Evolutionary conservation across 2,888 invertebrate species (phyloP).

Genomic region (Scrobipalpa costella): DNA sequence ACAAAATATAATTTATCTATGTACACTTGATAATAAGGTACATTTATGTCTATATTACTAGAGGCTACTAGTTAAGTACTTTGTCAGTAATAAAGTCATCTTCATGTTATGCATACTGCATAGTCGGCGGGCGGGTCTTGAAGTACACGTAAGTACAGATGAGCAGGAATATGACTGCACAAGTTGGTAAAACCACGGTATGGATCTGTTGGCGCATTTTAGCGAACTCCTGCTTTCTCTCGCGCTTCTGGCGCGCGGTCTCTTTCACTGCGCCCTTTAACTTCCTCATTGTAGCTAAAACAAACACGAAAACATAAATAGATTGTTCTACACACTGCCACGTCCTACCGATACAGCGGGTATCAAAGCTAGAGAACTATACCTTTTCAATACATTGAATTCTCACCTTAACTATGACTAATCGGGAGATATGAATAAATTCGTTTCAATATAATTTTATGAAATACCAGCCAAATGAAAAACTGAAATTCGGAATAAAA

Average conservation of each 20-base stretch:
- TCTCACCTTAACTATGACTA: neutral
- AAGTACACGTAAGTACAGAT: conserved; percentile 89
- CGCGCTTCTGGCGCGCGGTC: conserved; percentile 90
- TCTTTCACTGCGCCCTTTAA: conserved; percentile 91
- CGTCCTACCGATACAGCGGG: conserved; percentile 33
- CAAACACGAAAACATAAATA: conserved; percentile 25
- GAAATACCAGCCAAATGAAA: too few species aligned
- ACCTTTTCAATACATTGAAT: neutral
- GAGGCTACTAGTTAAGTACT: too few species aligned
- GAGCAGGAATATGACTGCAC: conserved; percentile 85
- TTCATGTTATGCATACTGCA: conserved; percentile 29
- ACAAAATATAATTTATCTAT: neutral
- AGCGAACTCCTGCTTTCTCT: conserved; percentile 91
- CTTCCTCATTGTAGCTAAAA: conserved; percentile 84
- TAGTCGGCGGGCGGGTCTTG: conserved; percentile 85
- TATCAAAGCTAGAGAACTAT: neutral
- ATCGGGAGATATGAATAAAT: too few species aligned
- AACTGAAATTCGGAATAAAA: too few species aligned
- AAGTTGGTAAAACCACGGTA: conserved; percentile 88
- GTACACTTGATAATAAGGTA: neutral
- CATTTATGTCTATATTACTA: neutral
- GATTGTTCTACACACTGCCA: conserved; percentile 39
- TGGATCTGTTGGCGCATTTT: conserved; percentile 89
- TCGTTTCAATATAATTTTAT: too few species aligned
- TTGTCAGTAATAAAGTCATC: neutral